A percentile compares a stretch with the other conserved stretches of the same genome.
Evolutionary conservation across 2,113 vertebrate species (phyloP).

Genomic region (Polyodon spathula): DNA sequence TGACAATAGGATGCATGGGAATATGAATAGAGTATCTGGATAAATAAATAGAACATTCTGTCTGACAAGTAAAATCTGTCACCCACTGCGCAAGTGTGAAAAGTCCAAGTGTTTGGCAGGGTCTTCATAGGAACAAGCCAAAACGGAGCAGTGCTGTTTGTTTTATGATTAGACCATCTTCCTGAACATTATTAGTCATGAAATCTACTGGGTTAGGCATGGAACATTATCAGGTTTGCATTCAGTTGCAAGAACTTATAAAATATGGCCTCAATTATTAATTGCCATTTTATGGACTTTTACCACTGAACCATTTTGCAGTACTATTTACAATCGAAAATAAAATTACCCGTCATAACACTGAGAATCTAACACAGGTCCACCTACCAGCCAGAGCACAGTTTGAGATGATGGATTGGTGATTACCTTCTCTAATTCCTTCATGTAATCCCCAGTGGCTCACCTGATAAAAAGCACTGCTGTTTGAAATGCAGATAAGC

Average conservation of each 20-base stretch:
- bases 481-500: too few relatives aligned
- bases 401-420: too few relatives aligned
- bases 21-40: slow-evolving; percentile 25
- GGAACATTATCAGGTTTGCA: not conserved
- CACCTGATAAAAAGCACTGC: too few relatives aligned
- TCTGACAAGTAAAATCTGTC: slow-evolving; percentile 47
- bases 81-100: slow-evolving; percentile 38
- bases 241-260: not conserved
- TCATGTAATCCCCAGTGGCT: not conserved
- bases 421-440: too few relatives aligned
- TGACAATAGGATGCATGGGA: slow-evolving; percentile 25
- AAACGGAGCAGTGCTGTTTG: slow-evolving; percentile 27
- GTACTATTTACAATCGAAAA: too few relatives aligned
- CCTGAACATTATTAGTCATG: slow-evolving; percentile 16
- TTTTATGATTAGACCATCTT: slow-evolving; percentile 16
- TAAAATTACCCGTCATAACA: too few relatives aligned
- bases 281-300: too few relatives aligned
- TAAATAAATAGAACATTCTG: slow-evolving; percentile 29
- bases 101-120: slow-evolving; percentile 41
- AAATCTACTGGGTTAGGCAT: not conserved
- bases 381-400: too few relatives aligned
- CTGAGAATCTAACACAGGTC: too few relatives aligned
- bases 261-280: too few relatives aligned
- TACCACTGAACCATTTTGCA: too few relatives aligned
- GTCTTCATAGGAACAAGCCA: slow-evolving; percentile 34